Conservation (phyloP, 1,140 invertebrate species). For the Laupala kohalensis region DNA sequence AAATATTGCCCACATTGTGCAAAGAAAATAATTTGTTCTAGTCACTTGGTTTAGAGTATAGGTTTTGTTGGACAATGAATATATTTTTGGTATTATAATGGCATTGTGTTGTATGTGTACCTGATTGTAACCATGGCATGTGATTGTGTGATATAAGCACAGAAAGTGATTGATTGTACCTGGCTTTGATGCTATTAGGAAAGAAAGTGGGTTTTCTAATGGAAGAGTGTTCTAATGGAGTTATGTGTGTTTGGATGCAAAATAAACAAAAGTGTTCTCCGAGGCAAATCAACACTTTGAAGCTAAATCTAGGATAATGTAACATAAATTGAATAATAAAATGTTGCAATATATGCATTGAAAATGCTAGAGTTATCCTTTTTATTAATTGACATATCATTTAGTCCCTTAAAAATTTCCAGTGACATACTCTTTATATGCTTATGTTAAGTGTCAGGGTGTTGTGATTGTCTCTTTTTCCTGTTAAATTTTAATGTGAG, state of each 20-base stretch:
- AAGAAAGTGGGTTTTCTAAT: not conserved
- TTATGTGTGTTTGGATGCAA: not conserved
- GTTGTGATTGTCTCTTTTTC: too few species aligned
- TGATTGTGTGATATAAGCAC: not conserved
- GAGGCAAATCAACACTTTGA: too few species aligned
- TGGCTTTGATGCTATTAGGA: not conserved
- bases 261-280: too few species aligned
- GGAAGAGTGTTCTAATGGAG: not conserved
- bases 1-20: not conserved
- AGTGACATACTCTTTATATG: too few species aligned
- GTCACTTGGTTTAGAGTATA: not conserved
- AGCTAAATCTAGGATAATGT: too few species aligned
- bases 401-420: too few species aligned
- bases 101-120: not conserved
- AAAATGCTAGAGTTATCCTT: too few species aligned
- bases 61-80: not conserved
- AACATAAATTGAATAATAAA: too few species aligned
- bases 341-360: too few species aligned
- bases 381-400: too few species aligned
- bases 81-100: not conserved
- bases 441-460: too few species aligned
- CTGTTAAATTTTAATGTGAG: too few species aligned
- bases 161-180: not conserved
- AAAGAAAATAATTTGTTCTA: not conserved
- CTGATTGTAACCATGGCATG: not conserved